phyloP scores from a whole-genome alignment of 2,113 vertebrate genomes.

The Chionis minor region DNA sequence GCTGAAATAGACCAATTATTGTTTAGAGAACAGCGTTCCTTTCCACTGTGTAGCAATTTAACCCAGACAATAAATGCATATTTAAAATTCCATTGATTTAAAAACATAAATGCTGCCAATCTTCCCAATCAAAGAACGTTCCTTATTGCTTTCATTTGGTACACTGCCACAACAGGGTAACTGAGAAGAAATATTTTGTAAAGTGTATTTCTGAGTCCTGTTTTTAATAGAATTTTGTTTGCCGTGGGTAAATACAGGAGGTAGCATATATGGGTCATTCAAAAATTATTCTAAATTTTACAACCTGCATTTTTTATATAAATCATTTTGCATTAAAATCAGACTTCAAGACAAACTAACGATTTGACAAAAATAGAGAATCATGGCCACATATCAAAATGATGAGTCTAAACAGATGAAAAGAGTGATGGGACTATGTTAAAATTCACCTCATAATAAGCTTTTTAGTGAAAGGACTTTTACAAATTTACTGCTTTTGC shows the following conservation, averaged over 20 bases:
- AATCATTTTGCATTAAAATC: not conserved
- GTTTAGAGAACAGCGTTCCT: constrained; percentile 12
- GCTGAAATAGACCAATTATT: not conserved
- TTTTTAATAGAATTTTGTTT: not conserved
- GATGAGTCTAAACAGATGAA: not conserved
- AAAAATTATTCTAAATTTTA: not conserved
- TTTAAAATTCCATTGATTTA: constrained; percentile 11
- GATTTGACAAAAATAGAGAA: not conserved
- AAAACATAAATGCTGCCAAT: not conserved
- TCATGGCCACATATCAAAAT: not conserved
- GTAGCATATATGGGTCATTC: not conserved
- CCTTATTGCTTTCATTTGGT: not conserved
- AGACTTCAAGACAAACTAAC: not conserved
- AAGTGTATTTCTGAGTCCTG: not conserved
- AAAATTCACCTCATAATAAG: not conserved
- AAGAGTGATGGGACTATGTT: not conserved
- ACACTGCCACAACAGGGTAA: not conserved
- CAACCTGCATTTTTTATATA: not conserved
- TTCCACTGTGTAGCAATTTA: not conserved
- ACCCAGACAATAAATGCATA: constrained; percentile 22
- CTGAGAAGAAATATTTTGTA: not conserved
- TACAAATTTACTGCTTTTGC: not conserved
- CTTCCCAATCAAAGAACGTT: not conserved
- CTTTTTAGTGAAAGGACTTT: not conserved
- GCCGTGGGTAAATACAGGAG: not conserved